Base-by-base conservation (phyloP, 2,888 invertebrate genomes). In the Piscicola geometra region DNA sequence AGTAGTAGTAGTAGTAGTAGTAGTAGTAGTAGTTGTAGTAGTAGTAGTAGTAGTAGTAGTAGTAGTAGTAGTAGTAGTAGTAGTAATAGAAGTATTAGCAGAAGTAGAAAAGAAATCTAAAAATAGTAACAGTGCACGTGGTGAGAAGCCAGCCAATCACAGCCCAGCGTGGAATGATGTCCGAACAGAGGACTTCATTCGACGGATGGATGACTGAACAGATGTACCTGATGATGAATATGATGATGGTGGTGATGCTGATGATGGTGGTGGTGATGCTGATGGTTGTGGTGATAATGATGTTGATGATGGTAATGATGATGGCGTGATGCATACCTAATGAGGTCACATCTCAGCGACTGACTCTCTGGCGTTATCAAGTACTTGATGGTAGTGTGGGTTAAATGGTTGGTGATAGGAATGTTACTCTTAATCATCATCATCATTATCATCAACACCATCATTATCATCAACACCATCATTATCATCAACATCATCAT, bases 161-260 rank as follows among this genome's bases (percentile, higher is more conserved):
- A 79, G 94, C 94, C 94, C 94, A 94, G 81, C 94, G 89, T 80
- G 94, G 94, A 85, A 93, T 93, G 84, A 94, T 92, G 84, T 94
- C 94, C n/a, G 94, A 94, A 86, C 93, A 92, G 74, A 94, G 88
- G 71, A 94, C 88, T 86, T 94, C 94, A 86, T 94, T 94, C 52
- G 93, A 91, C 70, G 94, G 94, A 87, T 94, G 94, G 84, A 95
- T 93, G 1, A 93, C 93, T 77, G 93, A 93, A 81, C 94, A 93
- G 81, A 95, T 93, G 85, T 93, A 95, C 69, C 60, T 56, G 36
- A 18, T 5, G 25, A n/a, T 9, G 66, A 9, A 28, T n/a, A 66
- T 68, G 32, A 28, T 32, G 32, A 28, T 68, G 32, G 28, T 68
- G 25, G 68, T 25, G 68, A 3, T 30, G 25, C 12, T 68, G 32